Base-by-base conservation (phyloP, 2,888 invertebrate genomes). In the Priocnemis perturbator region DNA sequence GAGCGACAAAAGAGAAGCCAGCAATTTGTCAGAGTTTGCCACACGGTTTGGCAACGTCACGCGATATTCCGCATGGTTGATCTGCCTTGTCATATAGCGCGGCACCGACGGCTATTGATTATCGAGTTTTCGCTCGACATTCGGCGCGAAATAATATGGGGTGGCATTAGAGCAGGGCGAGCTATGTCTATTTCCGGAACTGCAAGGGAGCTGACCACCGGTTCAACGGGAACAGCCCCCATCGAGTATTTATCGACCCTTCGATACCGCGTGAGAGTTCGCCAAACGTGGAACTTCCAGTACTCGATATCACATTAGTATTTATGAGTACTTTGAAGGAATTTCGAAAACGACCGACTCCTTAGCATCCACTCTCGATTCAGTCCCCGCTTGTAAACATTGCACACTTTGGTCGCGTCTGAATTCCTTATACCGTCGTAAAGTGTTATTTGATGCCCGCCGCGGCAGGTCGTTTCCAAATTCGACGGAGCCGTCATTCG, bases 161-260 rank as follows among this genome's bases (percentile, higher is more conserved):
- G 53, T 26, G 55, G 53, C 63, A 67, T 70, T 74, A 76, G 70
- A 76, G 59, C 61, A 48, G 60, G 45, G 57, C 52, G 21, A 58
- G 56, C 66, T 52, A 20, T 59, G 61, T 75, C 71, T 64, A 73
- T 79, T 79, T 79, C 75, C 79, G 71, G 73, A 68, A 74, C 68
- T 73, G 71, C 67, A 58, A 79, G 66, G 45, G 71, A 71, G 55
- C 71, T 63, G 70, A 68, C 69, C 71, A 45, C 48, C 37, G 56
- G 23, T 57, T 62, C 45, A 62, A 65, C 63, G 23, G 45, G 60
- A 58, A 48, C 59, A 23, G 55, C 23, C 9, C 23, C 26, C 26
- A 26, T 60, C 23, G 23, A 21, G 23, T 60, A 60, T 50, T 48
- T 60, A 45, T 44, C 58, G 44, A 57, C 37, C 57, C 37, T 44